Evolutionary conservation across 2,113 vertebrate genomes (phyloP), one percentile per base, ranked within the genome.

Genomic region (Esox niger): DNA sequence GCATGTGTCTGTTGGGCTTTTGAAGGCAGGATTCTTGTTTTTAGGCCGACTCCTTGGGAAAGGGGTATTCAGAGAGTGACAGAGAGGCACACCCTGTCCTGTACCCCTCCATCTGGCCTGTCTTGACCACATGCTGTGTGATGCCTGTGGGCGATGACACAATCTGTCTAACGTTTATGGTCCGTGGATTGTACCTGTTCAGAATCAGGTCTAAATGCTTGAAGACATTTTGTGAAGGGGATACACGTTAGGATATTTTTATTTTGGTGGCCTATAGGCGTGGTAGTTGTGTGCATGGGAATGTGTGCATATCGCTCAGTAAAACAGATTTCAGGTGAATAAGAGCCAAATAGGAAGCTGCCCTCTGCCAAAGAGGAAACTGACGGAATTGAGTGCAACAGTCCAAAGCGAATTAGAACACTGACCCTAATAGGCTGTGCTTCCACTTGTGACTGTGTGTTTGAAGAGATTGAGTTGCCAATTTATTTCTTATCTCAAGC

Each of bases 291-390:
- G 32, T 4, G 33, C 21, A 64, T 25, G 54, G 26, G 54, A 27
- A 31, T 38, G 52, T 69, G 35, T 43, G 43, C 9, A n/a, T 54
- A 26, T 21, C 68, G 66, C 62, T 62, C 43, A 35, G 64, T 78
- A 73, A 83, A 63, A 74, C 81, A 80, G 73, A 76, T 77, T 77
- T 73, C 25, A 67, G 20, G 15, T n/a, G 62, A 76, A 54, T 21
- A 25, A n/a, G 67, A 70, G 78, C 77, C 82, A 84, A 83, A 78
- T 1, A 26, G 61, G 59, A 61, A 70, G 46, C 38, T 35, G 23
- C 54, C 62, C 25, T 27, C 31, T 72, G 69, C 77, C 71, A 79
- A 65, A 68, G 49, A 70, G 56, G 30, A 75, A 80, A 55, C 49
- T 20, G 29, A 17, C 66, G 25, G 65, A 84, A 84, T 73, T 62